Conservation (phyloP, 2,888 invertebrate species). For the Seira sanloemensis region DNA sequence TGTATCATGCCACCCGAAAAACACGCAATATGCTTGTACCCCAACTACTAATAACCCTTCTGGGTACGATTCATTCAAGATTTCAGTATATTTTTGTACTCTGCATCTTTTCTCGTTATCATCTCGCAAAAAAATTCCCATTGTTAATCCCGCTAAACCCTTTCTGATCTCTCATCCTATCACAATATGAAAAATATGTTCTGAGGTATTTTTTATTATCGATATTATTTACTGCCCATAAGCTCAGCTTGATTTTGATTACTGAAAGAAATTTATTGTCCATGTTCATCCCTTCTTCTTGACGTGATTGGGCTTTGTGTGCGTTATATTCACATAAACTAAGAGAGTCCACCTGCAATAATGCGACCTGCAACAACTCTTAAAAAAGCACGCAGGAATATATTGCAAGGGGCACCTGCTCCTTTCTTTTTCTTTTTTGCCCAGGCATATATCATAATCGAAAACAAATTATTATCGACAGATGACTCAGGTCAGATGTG, state of each 20-base stretch:
- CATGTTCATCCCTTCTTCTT: neutral
- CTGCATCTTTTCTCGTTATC: too few species aligned
- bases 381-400: neutral
- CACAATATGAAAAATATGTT: too few species aligned
- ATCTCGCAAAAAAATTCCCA: too few species aligned
- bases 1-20: too few species aligned
- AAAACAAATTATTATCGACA: neutral
- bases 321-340: neutral
- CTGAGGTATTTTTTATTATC: neutral
- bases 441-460: neutral
- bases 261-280: neutral
- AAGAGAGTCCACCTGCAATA: neutral
- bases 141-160: too few species aligned
- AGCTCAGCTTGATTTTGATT: neutral
- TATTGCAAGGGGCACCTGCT: neutral
- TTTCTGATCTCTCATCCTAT: too few species aligned
- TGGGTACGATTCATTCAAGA: too few species aligned
- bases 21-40: neutral
- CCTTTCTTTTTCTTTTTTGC: neutral
- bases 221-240: neutral
- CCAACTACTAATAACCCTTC: neutral
- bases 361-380: neutral
- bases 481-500: neutral
- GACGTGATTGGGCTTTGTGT: neutral
- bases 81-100: too few species aligned